A percentile compares a stretch with the other conserved stretches of the same genome.
Conservation (phyloP, 2,113 vertebrate species). For the Plecturocebus donacophilus region DNA sequence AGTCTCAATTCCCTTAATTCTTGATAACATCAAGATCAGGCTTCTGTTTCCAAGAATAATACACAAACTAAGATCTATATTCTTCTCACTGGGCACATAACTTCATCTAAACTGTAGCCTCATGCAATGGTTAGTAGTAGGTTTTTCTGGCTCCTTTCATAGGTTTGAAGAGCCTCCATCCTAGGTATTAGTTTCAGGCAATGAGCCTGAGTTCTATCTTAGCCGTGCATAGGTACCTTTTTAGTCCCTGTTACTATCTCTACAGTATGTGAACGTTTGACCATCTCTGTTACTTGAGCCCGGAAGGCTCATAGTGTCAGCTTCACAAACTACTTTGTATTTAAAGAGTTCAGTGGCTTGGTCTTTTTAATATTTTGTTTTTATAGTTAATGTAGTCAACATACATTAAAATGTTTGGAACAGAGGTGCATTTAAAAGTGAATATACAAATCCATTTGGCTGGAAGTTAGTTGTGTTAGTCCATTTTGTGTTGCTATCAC, state of each 20-base stretch:
- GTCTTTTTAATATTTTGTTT: background rate
- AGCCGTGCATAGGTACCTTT: background rate
- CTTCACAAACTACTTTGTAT: slow-evolving; percentile 13
- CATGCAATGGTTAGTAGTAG: background rate
- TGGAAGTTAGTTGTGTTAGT: background rate
- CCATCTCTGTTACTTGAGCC: background rate
- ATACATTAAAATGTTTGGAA: background rate
- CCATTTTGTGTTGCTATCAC: background rate
- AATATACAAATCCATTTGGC: background rate
- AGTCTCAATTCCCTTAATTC: background rate
- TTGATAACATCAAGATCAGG: background rate
- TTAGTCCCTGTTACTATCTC: background rate
- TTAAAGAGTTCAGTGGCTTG: background rate
- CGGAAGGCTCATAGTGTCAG: background rate
- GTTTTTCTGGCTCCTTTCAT: background rate
- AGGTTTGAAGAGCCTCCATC: background rate
- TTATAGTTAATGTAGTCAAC: slow-evolving; percentile 4
- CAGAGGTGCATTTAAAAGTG: background rate
- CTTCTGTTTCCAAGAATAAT: background rate
- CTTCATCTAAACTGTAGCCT: background rate
- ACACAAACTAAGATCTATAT: background rate
- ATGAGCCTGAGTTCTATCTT: background rate
- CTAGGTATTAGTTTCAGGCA: background rate
- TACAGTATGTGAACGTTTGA: background rate
- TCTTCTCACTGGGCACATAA: background rate